Conservation (phyloP, 2,113 vertebrate genomes). For the Sisor rabdophorus region DNA sequence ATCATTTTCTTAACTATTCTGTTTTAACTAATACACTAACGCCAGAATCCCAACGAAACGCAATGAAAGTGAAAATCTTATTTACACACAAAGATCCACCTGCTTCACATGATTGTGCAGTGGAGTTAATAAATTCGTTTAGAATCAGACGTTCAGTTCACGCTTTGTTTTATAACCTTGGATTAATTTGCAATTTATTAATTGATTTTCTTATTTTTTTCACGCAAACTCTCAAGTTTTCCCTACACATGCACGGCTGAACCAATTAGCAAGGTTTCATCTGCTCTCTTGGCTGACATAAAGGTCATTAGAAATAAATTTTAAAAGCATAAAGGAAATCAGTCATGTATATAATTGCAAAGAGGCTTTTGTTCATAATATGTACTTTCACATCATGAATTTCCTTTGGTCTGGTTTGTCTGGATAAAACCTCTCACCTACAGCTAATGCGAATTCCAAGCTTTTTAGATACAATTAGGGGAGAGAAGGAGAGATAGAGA, state of each 20-base stretch:
- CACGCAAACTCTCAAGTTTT: no score
- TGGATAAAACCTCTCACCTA: conserved; percentile 57
- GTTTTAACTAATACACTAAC: no score
- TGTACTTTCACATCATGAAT: conserved; percentile 68
- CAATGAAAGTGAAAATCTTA: neutral
- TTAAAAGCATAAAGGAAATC: conserved; percentile 73
- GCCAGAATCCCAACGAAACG: neutral
- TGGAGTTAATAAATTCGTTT: conserved; percentile 46
- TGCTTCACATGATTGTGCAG: conserved; percentile 33
- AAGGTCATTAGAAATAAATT: conserved; percentile 77
- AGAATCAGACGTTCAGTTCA: conserved; percentile 46
- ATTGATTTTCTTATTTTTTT: no score
- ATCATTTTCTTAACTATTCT: no score
- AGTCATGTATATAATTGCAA: conserved; percentile 78
- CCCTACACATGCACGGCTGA: conserved; percentile 64
- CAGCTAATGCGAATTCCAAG: conserved; percentile 47
- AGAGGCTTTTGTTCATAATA: conserved; percentile 64
- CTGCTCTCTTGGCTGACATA: conserved; percentile 63
- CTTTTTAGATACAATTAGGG: conserved; percentile 50
- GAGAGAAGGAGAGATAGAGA: neutral
- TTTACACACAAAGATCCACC: conserved; percentile 15
- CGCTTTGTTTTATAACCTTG: conserved; percentile 40
- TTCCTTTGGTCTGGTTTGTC: conserved; percentile 46
- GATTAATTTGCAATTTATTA: no score
- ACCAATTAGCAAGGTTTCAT: conserved; percentile 70